Percentiles rank a stretch among this genome's conserved stretches.
phyloP scores from a whole-genome alignment of 1,140 invertebrate species.

The Thaumetopoea pityocampa region DNA sequence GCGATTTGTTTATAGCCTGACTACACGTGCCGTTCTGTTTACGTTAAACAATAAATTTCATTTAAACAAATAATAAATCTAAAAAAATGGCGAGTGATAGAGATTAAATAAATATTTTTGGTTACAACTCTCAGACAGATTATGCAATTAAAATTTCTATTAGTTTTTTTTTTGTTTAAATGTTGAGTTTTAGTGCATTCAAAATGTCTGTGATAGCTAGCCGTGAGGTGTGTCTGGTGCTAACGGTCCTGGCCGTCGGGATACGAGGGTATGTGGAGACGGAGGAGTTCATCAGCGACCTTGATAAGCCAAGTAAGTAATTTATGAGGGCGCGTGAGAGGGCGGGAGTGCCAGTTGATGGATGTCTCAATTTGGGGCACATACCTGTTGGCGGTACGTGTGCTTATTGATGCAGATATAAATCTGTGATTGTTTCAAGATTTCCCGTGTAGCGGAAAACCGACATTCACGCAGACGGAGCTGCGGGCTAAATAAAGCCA shows the following conservation, averaged over 20 bases:
- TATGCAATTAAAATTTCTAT: slow-evolving; percentile 4
- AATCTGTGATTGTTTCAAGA: too few relatives aligned
- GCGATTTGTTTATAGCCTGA: slow-evolving; percentile 36
- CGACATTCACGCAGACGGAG: too few relatives aligned
- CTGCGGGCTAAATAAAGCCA: too few relatives aligned
- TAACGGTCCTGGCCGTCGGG: slow-evolving; percentile 28
- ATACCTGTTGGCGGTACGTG: too few relatives aligned
- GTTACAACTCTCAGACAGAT: slow-evolving; percentile 1
- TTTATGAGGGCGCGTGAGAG: too few relatives aligned
- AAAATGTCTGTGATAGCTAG: slow-evolving; percentile 9
- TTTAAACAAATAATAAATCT: too few relatives aligned
- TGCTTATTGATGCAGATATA: too few relatives aligned
- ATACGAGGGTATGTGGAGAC: slow-evolving; percentile 47
- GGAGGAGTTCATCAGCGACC: slow-evolving; percentile 54
- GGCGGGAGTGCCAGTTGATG: too few relatives aligned
- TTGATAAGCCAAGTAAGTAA: slow-evolving; percentile 55
- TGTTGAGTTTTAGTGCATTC: slow-evolving; percentile 2
- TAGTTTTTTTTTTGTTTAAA: slow-evolving; percentile 11
- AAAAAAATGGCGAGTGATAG: too few relatives aligned
- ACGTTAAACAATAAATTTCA: slow-evolving; percentile 4
- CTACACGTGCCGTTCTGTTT: slow-evolving; percentile 26
- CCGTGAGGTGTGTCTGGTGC: slow-evolving; percentile 22
- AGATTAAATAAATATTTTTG: slow-evolving; percentile 10
- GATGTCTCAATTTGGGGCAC: too few relatives aligned
- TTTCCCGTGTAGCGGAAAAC: too few relatives aligned